Evolutionary conservation across 1,140 invertebrate species (phyloP), one percentile per base, ranked within the genome.

Genomic region (Liolophura sinensis): DNA sequence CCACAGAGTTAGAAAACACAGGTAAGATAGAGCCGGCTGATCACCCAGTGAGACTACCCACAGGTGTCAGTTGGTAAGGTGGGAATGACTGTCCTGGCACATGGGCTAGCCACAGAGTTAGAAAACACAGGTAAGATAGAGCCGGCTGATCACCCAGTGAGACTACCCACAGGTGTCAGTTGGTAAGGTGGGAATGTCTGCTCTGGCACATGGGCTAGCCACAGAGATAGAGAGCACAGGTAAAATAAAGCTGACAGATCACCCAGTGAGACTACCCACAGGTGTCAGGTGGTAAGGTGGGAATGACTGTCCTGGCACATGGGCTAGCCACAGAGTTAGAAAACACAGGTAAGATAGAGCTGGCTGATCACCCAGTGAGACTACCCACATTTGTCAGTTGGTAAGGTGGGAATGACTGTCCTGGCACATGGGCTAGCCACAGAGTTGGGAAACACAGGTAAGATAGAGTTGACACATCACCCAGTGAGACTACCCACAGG

Each of bases 331-430:
- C 72, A 62, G 78, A 79, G 65, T 49, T 79, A 1, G 58, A 60
- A 24, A 70, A 54, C 0, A 76, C 76, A 68, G 78, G 78, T 79
- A 61, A 65, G 31, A n/a, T n/a, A n/a, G n/a, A n/a, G n/a, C n/a
- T n/a, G n/a, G n/a, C n/a, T n/a, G n/a, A n/a, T n/a, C n/a, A n/a
- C n/a, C n/a, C n/a, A n/a, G n/a, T n/a, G n/a, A n/a, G n/a, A n/a
- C n/a, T n/a, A n/a, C n/a, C n/a, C n/a, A n/a, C n/a, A n/a, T n/a
- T n/a, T n/a, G n/a, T 66, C 74, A 18, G 69, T 79, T 20, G 71
- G 64, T n/a, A 79, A 79, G 52, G 70, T 76, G 12, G 76, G 72
- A n/a, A 75, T 78, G 73, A 78, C 74, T 16, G 64, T 78, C 11
- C 52, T 79, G 9, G 70, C 72, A 15, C 76, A 76, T 67, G 78